phyloP scores from a whole-genome alignment of 2,113 vertebrate genomes.

The Cyprinodon tularosa region DNA sequence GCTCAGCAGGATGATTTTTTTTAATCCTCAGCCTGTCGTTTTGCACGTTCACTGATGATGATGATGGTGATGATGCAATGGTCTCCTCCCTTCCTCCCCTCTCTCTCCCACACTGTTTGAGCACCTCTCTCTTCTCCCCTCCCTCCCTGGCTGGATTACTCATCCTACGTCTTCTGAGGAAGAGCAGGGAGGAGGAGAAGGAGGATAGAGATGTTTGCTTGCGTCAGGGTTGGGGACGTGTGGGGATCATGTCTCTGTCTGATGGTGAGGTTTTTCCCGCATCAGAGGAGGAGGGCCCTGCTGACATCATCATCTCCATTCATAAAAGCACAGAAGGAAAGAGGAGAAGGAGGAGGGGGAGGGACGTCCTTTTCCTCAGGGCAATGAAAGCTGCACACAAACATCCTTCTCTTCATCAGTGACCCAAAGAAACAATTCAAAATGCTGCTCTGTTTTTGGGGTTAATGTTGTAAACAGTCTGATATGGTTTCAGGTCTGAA shows the following conservation, averaged over 20 bases:
- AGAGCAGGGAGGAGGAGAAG: conserved; percentile 4
- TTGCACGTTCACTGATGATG: conserved; percentile 40
- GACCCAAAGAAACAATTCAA: no score
- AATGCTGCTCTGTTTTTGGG: no score
- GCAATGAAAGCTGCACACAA: not conserved
- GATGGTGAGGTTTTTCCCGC: conserved; percentile 66
- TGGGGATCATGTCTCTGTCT: conserved; percentile 24
- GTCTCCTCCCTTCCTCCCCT: conserved; percentile 24
- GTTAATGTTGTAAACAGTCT: no score
- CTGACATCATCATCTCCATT: conserved; percentile 62
- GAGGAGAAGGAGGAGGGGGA: not conserved
- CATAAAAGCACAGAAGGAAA: conserved; percentile 53
- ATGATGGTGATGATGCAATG: conserved; percentile 38
- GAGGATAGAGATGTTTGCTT: not conserved
- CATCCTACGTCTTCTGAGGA: conserved; percentile 47
- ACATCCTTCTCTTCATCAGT: not conserved
- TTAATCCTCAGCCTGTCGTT: conserved; percentile 9
- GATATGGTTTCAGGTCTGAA: not conserved
- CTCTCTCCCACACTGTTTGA: not conserved
- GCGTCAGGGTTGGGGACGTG: conserved; percentile 10
- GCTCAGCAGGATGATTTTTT: conserved; percentile 13
- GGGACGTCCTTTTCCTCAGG: conserved; percentile 6
- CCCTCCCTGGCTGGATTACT: conserved; percentile 50
- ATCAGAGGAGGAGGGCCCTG: conserved; percentile 52
- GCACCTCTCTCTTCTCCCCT: conserved; percentile 11